phyloP scores from a whole-genome alignment of 2,888 invertebrate genomes.

The Abscondita cerata region DNA sequence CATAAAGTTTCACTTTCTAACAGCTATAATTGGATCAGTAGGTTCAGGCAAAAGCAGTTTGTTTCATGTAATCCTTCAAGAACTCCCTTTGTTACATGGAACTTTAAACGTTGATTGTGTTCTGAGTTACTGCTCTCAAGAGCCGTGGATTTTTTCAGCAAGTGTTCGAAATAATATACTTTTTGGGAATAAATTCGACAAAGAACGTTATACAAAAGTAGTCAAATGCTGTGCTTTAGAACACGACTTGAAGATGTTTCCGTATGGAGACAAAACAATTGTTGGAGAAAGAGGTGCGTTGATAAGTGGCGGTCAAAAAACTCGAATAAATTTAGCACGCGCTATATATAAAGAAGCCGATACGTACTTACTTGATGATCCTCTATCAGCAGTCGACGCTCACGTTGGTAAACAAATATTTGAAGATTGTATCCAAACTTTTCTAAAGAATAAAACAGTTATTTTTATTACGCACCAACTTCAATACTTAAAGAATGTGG shows the following conservation, averaged over 20 bases:
- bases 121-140: constrained; percentile 80
- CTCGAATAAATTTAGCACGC: constrained; percentile 84
- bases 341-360: constrained; percentile 84
- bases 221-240: constrained; percentile 74
- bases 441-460: constrained; percentile 70
- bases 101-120: constrained; percentile 70
- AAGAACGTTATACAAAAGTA: constrained; percentile 69
- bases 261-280: constrained; percentile 79
- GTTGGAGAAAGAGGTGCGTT: constrained; percentile 78
- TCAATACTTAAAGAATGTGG: constrained; percentile 66
- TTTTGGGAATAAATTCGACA: constrained; percentile 80
- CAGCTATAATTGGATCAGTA: constrained; percentile 66
- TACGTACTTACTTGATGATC: constrained; percentile 87
- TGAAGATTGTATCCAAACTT: constrained; percentile 73
- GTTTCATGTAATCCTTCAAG: constrained; percentile 65
- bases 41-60: constrained; percentile 68
- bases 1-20: background rate
- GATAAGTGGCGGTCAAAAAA: constrained; percentile 80
- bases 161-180: constrained; percentile 89
- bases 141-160: constrained; percentile 83
- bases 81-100: constrained; percentile 74
- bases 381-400: constrained; percentile 87
- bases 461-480: constrained; percentile 78
- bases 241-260: constrained; percentile 74
- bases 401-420: constrained; percentile 87